Evolutionary conservation across 2,888 invertebrate genomes (phyloP), one percentile per base, ranked within the genome.

Genomic region (Tinea pellionella): DNA sequence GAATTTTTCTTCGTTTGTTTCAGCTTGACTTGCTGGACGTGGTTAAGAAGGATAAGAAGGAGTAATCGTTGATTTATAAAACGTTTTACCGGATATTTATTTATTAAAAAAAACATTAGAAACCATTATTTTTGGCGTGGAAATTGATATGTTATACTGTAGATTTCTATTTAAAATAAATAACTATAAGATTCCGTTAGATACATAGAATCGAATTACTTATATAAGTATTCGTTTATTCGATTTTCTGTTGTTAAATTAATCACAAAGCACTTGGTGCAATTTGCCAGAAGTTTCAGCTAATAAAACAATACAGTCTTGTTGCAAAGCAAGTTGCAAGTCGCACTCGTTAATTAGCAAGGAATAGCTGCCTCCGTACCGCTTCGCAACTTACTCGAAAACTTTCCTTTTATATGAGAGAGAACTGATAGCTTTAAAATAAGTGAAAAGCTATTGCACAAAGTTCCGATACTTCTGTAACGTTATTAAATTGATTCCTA

Each of bases 281-380:
- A 55, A 55, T 55, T 57, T 57, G 57, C 32, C 32, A 13, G 57
- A 57, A 57, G 57, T 57, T 19, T 32, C 32, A 9, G 32, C 57
- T 57, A 57, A 57, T 57, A 57, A 57, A 57, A 79, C 77, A 79
- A 74, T 77, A 72, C 72, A 72, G 68, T 66, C 65, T 66, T 65
- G 59, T 57, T 47, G 47, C 59, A 51, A 15, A 47, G 58, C 41
- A 19, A 55, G 63, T 65, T 65, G 62, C 66, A 68, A 66, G 65
- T 67, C 65, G 63, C 67, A 59, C 37, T 70, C 73, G 69, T 74
- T 78, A 79, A 78, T 78, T 78, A 78, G 76, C 69, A 67, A 69
- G 71, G 70, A 73, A 76, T 71, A 71, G 73, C 73, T 67, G 66
- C 67, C 64, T 67, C 66, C 63, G 63, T 64, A 66, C 71, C 66